Evolutionary conservation across 2,113 vertebrate genomes (phyloP).

Genomic region (Melanerpes formicivorus): DNA sequence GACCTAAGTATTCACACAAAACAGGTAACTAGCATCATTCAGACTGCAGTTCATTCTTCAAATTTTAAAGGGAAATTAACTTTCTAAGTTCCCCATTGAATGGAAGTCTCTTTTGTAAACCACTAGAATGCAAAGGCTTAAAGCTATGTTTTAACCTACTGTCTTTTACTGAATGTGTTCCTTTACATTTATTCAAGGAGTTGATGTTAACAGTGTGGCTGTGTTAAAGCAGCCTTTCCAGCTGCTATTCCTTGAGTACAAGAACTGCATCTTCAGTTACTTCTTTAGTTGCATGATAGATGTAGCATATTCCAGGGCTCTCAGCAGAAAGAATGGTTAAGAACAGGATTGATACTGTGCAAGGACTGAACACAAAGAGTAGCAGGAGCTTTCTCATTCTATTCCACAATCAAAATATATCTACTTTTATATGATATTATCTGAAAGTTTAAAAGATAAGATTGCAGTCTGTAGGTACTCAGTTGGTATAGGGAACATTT

Average conservation of each 20-base stretch:
- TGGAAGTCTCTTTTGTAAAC: not conserved
- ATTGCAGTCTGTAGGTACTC: not conserved
- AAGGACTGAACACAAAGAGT: not conserved
- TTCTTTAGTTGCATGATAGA: not conserved
- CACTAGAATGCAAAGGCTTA: not conserved
- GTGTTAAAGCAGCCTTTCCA: not conserved
- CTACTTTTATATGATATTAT: not conserved
- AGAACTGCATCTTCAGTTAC: not conserved
- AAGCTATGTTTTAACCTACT: not conserved
- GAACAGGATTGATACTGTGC: not conserved
- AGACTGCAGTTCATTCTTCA: not conserved
- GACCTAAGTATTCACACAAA: not conserved
- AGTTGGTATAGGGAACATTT: not conserved
- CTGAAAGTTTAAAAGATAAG: not conserved
- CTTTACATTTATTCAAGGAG: not conserved
- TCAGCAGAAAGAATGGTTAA: not conserved
- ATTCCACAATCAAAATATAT: not conserved
- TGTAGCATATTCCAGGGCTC: not conserved
- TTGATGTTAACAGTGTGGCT: not conserved
- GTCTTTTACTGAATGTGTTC: not conserved
- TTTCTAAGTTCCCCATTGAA: not conserved
- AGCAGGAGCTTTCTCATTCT: not conserved
- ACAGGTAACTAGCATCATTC: not conserved
- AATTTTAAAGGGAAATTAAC: not conserved
- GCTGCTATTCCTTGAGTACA: not conserved